Base-by-base conservation (phyloP, 1,140 invertebrate species). In the Psilanteris sp. region DNA sequence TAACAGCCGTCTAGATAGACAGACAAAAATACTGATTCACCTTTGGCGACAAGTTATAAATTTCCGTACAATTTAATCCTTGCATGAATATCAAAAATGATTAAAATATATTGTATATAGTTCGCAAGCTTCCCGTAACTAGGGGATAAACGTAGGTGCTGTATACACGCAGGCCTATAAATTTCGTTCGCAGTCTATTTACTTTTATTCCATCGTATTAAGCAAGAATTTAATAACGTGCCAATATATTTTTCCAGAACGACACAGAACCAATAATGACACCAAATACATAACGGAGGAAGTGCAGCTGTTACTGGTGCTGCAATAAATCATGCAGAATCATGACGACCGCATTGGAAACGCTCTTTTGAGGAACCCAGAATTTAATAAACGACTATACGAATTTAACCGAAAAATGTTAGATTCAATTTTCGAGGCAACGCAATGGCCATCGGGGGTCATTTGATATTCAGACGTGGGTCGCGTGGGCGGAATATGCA, bases 151-250 rank as follows among this genome's bases (percentile, higher is more conserved):
- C n/a, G n/a, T n/a, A n/a, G n/a, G n/a, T n/a, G n/a, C n/a, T n/a
- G n/a, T n/a, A n/a, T n/a, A n/a, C n/a, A n/a, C n/a, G n/a, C n/a
- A n/a, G n/a, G n/a, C n/a, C n/a, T 34, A 10, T 13, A 26, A 15
- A 27, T 41, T 1, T 16, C 10, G 32, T 14, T n/a, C 10, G 4
- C 24, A 39, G 36, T 7, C 26, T 15, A 16, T 48, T 11, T 10
- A 48, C 55, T 50, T 79, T 82, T 80, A 80, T 83, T 83, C 75
- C 79, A 31, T 64, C 62, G 22, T 79, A 83, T 83, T 80, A 81
- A 72, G 55, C 80, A 81, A 82, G 81, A 83, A 83, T 83, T 81
- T 83, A 81, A 83, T 83, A 81, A 83, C 79, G 72, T 72, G 80
- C 80, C 77, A 75, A 83, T 83, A 81, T 74, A 75, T 83, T 79